A percentile compares a stretch with the other conserved stretches of the same genome.
Conservation (phyloP, 2,888 invertebrate genomes). For the Amiota communis region DNA sequence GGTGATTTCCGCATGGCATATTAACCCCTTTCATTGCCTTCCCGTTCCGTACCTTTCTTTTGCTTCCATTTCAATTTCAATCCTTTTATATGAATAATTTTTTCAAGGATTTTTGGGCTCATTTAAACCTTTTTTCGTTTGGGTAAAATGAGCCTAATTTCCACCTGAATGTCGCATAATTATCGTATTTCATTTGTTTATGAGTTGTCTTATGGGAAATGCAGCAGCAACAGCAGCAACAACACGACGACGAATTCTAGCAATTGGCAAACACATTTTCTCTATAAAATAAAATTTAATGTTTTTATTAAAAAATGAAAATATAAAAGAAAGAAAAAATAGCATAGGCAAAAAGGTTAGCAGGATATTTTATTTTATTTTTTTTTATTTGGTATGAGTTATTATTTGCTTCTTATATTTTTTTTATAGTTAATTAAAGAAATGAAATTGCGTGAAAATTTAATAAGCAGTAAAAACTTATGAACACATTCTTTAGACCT, state of each 20-base stretch:
- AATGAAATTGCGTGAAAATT: slow-evolving; percentile 35
- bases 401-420: too few relatives aligned
- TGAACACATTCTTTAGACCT: too few relatives aligned
- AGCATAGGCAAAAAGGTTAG: too few relatives aligned
- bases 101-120: slow-evolving; percentile 4
- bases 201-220: slow-evolving; percentile 49
- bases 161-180: slow-evolving; percentile 65
- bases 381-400: too few relatives aligned
- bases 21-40: neutral
- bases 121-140: neutral
- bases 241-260: neutral
- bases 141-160: slow-evolving; percentile 37
- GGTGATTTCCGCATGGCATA: slow-evolving; percentile 21
- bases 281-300: slow-evolving; percentile 53
- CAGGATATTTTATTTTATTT: too few relatives aligned
- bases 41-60: neutral
- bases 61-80: neutral
- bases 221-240: too few relatives aligned
- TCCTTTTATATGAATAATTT: slow-evolving; percentile 1
- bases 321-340: too few relatives aligned
- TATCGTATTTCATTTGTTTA: slow-evolving; percentile 63
- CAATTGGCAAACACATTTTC: slow-evolving; percentile 31
- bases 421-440: slow-evolving; percentile 45
- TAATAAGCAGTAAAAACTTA: too few relatives aligned
- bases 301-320: slow-evolving; percentile 54